A percentile compares a stretch with the other conserved stretches of the same genome.
Evolutionary conservation across 2,797 vertebrate species (phyloP).

Genomic region (Uromys caudimaculatus): DNA sequence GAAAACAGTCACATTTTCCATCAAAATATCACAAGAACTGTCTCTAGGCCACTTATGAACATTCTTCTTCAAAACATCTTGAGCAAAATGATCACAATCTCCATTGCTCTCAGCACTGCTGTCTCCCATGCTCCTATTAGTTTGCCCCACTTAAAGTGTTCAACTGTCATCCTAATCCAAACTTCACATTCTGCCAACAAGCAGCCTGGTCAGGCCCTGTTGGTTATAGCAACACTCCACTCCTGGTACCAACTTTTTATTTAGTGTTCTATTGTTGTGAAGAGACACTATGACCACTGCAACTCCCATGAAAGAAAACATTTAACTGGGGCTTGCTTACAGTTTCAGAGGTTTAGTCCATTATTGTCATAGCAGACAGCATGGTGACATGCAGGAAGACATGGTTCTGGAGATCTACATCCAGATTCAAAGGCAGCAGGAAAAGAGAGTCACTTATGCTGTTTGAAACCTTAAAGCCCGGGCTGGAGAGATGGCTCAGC

Average conservation of each 20-base stretch:
- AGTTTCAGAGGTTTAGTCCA: too few species aligned
- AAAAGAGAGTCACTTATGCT: neutral
- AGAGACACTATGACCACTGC: neutral
- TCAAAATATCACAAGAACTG: neutral
- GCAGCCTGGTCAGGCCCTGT: neutral
- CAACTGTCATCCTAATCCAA: neutral
- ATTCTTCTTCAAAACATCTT: neutral
- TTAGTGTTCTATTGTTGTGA: neutral
- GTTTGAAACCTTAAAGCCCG: neutral
- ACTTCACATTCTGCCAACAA: neutral
- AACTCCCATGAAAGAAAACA: neutral
- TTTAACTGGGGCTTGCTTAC: too few species aligned
- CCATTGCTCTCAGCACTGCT: neutral
- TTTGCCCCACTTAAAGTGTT: neutral
- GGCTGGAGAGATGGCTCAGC: too few species aligned
- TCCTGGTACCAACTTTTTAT: neutral
- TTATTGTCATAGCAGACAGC: neutral
- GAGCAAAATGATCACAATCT: neutral
- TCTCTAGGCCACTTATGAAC: neutral
- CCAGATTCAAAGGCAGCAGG: neutral
- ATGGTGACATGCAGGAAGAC: neutral
- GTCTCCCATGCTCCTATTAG: neutral
- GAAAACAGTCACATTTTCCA: neutral
- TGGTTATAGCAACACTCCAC: neutral
- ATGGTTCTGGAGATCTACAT: neutral